Conservation (phyloP, 1,140 invertebrate species). For the Temnothorax curvispinosus region DNA sequence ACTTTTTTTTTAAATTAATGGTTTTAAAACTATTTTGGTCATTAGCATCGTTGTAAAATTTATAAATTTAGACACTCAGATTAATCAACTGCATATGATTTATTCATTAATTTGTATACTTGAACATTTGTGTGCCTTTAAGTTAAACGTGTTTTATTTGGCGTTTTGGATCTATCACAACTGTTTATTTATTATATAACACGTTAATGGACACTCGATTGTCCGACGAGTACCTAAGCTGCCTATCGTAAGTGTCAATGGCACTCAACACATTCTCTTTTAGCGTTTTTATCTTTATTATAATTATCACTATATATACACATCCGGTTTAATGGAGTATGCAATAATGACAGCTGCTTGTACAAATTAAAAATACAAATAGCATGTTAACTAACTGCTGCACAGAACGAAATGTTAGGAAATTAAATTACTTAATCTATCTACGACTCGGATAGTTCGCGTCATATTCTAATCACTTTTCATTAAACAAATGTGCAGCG, state of each 20-base stretch:
- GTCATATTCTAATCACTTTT: neutral
- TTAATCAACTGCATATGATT: neutral
- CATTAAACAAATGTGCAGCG: neutral
- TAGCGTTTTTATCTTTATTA: neutral
- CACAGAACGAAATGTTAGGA: neutral
- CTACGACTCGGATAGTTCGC: neutral
- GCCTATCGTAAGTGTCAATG: neutral
- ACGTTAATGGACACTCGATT: neutral
- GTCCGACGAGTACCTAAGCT: neutral
- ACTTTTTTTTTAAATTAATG: neutral
- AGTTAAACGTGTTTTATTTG: neutral
- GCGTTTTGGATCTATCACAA: neutral
- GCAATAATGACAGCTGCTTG: neutral
- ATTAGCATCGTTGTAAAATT: neutral
- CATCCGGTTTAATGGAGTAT: neutral
- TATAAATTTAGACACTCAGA: neutral
- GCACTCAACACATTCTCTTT: neutral
- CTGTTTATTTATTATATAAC: neutral
- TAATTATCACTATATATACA: neutral
- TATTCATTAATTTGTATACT: neutral
- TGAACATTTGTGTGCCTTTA: neutral
- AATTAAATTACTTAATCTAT: constrained; percentile 4
- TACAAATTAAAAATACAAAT: neutral
- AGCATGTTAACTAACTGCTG: neutral
- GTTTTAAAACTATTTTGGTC: neutral